Evolutionary conservation across 2,888 invertebrate species (phyloP), one percentile per base, ranked within the genome.

Genomic region (Tortrix viridana): DNA sequence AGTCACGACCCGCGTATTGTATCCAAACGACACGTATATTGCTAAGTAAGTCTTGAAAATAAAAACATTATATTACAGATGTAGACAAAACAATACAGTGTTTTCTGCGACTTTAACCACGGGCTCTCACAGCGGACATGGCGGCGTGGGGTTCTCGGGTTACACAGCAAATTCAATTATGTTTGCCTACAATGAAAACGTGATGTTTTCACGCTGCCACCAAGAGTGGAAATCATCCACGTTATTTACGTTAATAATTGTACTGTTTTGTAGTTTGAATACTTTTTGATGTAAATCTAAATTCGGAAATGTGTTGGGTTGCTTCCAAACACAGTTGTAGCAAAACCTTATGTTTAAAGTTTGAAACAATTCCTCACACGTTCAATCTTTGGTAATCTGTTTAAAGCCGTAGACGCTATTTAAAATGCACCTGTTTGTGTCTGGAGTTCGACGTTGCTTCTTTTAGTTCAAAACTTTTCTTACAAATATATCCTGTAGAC

Each of bases 171-270:
- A 76, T 73, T 69, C 69, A 69, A 72, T 74, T 75, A 77, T 76
- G 77, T 81, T 80, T 75, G 16, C 41, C 41, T 41, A 77, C 76
- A 76, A 72, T 74, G 74, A 72, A 79, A 79, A 79, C 80, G 81
- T 82, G 79, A 81, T 78, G 76, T 81, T 79, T 77, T 78, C 65
- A 66, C 67, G 66, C 55, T 50, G 47, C 38, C 61, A 55, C 60
- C 57, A 32, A 66, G 54, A 47, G 69, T 68, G 68, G 71, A 73
- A 72, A 71, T 69, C 60, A 59, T 61, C 66, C 67, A 56, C 67
- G 67, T 67, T 67, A 66, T 67, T 41, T 41, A 41, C 41, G 41
- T 41, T 1, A 5, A n/a, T 41, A 41, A 14, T n/a, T 41, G n/a
- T n/a, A 16, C 5, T 9, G 7, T 19, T 18, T 18, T 19, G 16